Percentiles rank a stretch among this genome's conserved stretches.
phyloP scores from a whole-genome alignment of 2,797 vertebrate genomes.

The Neosilurus mollespiculum region DNA sequence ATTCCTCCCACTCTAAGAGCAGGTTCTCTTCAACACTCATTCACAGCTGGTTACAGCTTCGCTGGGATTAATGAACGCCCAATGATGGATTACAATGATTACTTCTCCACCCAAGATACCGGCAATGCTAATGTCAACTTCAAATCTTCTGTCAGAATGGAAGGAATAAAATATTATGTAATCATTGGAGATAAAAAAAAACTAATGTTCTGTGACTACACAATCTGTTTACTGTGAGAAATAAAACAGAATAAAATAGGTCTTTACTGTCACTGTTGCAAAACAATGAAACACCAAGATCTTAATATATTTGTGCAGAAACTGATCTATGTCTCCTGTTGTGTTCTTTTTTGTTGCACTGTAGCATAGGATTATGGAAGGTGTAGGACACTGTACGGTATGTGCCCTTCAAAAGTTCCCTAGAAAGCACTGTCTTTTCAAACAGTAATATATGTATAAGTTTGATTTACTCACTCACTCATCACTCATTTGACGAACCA shows the following conservation, averaged over 20 bases:
- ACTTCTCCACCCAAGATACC: not conserved
- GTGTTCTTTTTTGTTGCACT: not conserved
- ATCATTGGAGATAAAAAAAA: not conserved
- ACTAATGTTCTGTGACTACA: not conserved
- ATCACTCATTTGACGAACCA: too few relatives aligned
- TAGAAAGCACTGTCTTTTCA: not conserved
- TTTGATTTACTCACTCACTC: too few relatives aligned
- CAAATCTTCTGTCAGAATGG: not conserved
- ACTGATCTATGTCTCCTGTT: not conserved
- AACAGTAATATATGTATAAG: too few relatives aligned
- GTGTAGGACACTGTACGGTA: not conserved
- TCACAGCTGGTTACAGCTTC: not conserved
- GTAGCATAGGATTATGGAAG: not conserved
- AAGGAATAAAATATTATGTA: conserved; percentile 7
- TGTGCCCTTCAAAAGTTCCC: not conserved
- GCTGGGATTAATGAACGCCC: not conserved
- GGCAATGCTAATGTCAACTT: not conserved
- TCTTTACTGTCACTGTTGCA: too few relatives aligned
- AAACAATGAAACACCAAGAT: not conserved
- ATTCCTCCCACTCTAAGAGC: not conserved
- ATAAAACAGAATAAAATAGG: not conserved
- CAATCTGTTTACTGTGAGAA: conserved; percentile 16
- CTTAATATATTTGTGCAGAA: not conserved
- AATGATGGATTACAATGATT: not conserved
- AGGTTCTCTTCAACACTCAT: conserved; percentile 13